Evolutionary conservation across 2,113 vertebrate species (phyloP), one percentile per base, ranked within the genome.

Genomic region (Syngnathus floridae): DNA sequence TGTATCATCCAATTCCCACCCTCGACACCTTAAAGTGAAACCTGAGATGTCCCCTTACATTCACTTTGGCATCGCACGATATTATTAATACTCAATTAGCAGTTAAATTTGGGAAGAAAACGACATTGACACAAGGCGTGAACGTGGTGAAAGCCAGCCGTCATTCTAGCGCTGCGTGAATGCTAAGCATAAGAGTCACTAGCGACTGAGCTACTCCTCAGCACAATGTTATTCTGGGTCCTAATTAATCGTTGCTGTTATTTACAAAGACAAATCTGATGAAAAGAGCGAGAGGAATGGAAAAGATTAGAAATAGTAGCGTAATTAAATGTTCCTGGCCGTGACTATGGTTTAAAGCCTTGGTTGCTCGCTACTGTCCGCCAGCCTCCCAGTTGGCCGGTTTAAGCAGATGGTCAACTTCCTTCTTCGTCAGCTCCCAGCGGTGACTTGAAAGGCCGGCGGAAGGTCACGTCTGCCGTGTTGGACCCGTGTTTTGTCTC

Each of bases 381-480:
- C 65, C 19, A 38, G 35, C 26, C 60, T 86, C 80, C 74, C 84
- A 38, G 66, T 67, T 17, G 69, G 60, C 73, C 74, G 52, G 74
- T 80, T 78, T 65, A 78, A 81, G n/a, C 86, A 89, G 88, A 89
- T 88, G 85, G 85, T 66, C 71, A 16, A 76, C 78, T 82, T 80
- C 78, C 77, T 82, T 78, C 75, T 74, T 71, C 62, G 77, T 67
- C 72, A 60, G 81, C 75, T 85, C 83, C 86, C 85, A 51, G 57
- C n/a, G 78, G 76, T 81, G 85, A 82, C 82, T 79, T 75, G 62
- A 77, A 83, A 87, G 65, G 64, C 81, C 72, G 56, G 75, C 62
- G 35, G 87, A 88, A 88, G 88, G 88, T 89, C 88, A 88, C 54
- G 73, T 70, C 84, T 73, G 84, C 74, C 84, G 70, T 83, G 81